These are phyloP conservation scores for Psammodynastes pulverulentus DNA, from an alignment of 2,113 vertebrate genomes.

Conservation along the genomic window DNA sequence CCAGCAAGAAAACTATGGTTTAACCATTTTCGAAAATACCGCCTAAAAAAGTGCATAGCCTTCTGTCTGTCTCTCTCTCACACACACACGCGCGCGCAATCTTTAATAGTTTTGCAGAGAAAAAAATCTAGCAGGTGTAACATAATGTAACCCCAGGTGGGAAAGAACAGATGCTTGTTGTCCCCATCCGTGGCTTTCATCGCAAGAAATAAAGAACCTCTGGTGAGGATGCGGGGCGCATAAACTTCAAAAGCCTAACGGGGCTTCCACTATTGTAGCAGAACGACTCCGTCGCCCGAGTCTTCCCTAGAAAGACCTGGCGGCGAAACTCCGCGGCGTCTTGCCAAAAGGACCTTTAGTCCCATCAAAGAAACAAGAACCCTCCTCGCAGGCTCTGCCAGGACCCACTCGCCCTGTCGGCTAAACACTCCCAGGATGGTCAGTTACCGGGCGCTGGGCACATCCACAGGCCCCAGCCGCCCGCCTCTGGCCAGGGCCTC, in stretches of 20 bases:
- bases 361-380: background rate
- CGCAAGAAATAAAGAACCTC: background rate
- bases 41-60: background rate
- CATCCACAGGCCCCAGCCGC: slow-evolving; percentile 82
- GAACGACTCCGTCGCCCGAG: background rate
- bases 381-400: background rate
- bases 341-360: background rate
- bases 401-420: background rate
- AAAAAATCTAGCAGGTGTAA: background rate
- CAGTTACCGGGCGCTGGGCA: slow-evolving; percentile 77
- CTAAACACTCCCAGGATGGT: background rate
- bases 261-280: background rate
- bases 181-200: no score
- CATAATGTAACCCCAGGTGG: background rate
- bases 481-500: slow-evolving; percentile 79
- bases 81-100: background rate
- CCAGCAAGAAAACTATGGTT: background rate
- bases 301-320: background rate
- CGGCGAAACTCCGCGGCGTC: background rate
- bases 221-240: background rate
- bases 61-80: background rate
- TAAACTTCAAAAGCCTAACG: background rate
- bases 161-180: no score
- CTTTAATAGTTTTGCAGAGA: background rate
- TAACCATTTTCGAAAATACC: background rate